Evolutionary conservation across 2,888 invertebrate genomes (phyloP).

Genomic region (Branchinecta sandiegonensis): DNA sequence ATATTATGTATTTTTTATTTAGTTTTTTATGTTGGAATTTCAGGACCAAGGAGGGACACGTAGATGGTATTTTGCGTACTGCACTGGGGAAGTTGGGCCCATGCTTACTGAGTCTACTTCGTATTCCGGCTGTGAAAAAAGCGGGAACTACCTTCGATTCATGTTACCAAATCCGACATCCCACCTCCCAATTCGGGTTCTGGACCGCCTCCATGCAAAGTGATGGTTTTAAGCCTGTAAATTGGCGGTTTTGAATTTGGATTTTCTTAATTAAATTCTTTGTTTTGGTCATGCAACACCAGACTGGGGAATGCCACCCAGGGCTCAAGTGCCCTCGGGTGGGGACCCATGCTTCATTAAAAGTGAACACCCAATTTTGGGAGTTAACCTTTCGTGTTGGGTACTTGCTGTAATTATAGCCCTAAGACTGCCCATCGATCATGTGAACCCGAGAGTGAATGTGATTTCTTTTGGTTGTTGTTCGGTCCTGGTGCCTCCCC

Average conservation of each 20-base stretch:
- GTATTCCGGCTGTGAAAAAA: too few species aligned
- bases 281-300: constrained; percentile 7
- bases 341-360: constrained; percentile 9
- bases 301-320: constrained; percentile 3
- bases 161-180: too few species aligned
- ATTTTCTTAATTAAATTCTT: constrained; percentile 7
- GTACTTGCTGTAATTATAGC: not conserved
- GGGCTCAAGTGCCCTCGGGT: not conserved
- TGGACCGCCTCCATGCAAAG: too few species aligned
- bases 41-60: too few species aligned
- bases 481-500: not conserved
- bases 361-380: constrained; percentile 2
- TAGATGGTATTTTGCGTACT: too few species aligned
- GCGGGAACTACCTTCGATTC: too few species aligned
- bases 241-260: not conserved
- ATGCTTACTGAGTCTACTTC: too few species aligned
- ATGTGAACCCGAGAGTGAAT: not conserved
- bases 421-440: constrained; percentile 6
- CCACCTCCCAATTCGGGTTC: too few species aligned
- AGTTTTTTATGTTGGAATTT: too few species aligned
- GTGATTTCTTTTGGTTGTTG: constrained; percentile 10
- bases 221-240: too few species aligned
- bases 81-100: too few species aligned
- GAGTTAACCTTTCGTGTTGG: not conserved
- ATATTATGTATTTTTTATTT: too few species aligned